Percentiles rank a stretch among this genome's conserved stretches.
These are phyloP conservation scores for Cottoperca gobio DNA, from an alignment of 2,797 vertebrate species.

Conservation along the genomic window DNA sequence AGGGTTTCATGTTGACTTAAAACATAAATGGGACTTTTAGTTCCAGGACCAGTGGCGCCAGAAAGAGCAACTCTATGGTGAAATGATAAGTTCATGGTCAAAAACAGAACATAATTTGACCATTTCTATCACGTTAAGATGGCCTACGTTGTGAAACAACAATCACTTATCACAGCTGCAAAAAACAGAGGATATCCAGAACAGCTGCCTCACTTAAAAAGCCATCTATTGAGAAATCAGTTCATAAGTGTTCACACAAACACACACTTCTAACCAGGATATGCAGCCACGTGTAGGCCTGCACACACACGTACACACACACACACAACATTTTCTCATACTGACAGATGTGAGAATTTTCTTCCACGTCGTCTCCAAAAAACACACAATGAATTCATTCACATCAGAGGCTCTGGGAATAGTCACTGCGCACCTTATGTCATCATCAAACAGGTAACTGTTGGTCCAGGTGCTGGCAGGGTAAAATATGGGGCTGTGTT, in stretches of 20 bases:
- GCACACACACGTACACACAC: constrained; percentile 25
- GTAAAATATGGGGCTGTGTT: constrained; percentile 58
- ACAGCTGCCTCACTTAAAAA: constrained; percentile 10
- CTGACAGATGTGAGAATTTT: constrained; percentile 66
- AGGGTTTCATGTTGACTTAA: too few species aligned
- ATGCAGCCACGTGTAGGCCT: neutral
- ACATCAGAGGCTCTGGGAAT: constrained; percentile 57
- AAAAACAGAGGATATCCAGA: neutral
- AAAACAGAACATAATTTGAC: too few species aligned
- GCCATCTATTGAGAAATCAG: neutral
- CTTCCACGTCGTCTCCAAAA: constrained; percentile 36
- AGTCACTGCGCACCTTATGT: constrained; percentile 57
- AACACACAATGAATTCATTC: constrained; percentile 70
- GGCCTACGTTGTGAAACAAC: neutral
- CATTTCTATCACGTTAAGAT: neutral
- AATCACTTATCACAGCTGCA: neutral
- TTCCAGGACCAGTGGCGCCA: neutral
- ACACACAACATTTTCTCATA: constrained; percentile 45
- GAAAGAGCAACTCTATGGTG: neutral
- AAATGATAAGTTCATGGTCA: neutral
- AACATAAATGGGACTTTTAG: neutral
- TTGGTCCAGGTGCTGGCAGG: constrained; percentile 73
- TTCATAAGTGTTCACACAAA: neutral
- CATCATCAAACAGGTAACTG: constrained; percentile 72
- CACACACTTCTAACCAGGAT: neutral